Percentiles rank a stretch among this genome's conserved stretches.
Conservation (phyloP, 2,797 vertebrate genomes). For the Coranthus polyacanthus region DNA sequence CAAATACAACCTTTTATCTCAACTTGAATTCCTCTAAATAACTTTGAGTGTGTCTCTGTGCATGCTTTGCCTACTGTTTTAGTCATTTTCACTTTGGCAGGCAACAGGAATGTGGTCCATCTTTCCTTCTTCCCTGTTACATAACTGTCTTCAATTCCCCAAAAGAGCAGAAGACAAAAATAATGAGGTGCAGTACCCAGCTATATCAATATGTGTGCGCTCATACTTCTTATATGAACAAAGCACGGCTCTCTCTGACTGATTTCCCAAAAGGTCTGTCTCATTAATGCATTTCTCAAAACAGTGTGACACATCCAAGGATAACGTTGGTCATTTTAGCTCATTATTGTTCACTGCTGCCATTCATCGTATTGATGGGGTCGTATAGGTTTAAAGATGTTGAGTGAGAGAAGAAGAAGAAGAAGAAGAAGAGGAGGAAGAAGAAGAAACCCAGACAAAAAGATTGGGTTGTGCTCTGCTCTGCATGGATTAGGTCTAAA, state of each 20-base stretch:
- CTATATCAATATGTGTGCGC: background rate
- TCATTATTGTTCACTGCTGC: background rate
- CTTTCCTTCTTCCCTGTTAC: conserved; percentile 60
- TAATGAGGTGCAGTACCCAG: conserved; percentile 1
- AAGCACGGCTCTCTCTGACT: background rate
- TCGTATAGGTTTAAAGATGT: conserved; percentile 12
- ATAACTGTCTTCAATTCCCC: conserved; percentile 57
- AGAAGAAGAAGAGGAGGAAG: background rate
- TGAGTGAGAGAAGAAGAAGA: conserved; percentile 3
- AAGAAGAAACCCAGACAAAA: conserved; percentile 27
- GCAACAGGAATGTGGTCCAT: conserved; percentile 67
- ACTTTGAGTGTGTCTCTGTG: conserved; percentile 19
- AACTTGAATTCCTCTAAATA: conserved; percentile 10
- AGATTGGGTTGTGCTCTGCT: conserved; percentile 42
- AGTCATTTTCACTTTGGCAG: conserved; percentile 63
- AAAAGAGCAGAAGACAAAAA: conserved; percentile 25
- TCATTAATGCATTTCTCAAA: background rate
- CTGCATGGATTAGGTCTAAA: conserved; percentile 67
- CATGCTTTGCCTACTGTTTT: conserved; percentile 12
- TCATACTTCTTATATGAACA: background rate
- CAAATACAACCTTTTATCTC: no score
- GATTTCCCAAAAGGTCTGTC: background rate
- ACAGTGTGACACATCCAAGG: conserved; percentile 1
- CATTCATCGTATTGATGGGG: conserved; percentile 29
- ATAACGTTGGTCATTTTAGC: background rate